Evolutionary conservation across 2,113 vertebrate genomes (phyloP), one percentile per base, ranked within the genome.

Genomic region (Nothocercus nigrocapillus): DNA sequence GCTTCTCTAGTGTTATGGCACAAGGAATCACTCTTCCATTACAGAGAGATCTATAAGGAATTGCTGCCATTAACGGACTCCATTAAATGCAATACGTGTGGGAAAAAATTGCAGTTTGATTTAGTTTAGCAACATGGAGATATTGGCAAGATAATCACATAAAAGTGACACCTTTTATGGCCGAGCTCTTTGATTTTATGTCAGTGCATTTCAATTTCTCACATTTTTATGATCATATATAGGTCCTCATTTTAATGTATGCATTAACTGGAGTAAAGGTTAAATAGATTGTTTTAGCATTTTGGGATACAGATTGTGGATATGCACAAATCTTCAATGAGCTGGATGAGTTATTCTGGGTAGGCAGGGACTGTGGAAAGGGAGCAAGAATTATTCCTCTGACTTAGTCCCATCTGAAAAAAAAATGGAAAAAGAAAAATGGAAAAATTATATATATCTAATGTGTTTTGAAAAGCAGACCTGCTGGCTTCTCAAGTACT

Each of bases 131-230:
- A 98, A 97, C 96, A 97, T 53, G 85, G 94, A 97, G 97, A 97
- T 98, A 98, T 98, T 98, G 98, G 98, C 98, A 98, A 98, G 98
- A 97, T 98, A 98, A 98, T 98, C 98, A 96, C 97, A 98, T 98
- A 98, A 97, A 98, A 98, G 96, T 88, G 96, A 97, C 97, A 97
- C 96, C 95, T 97, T 98, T 98, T 98, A 98, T 95, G 96, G 95
- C 97, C 92, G 69, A 97, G 97, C 95, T 97, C 96, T 98, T 98
- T 98, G 97, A 98, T 98, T 98, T 98, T 98, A 98, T 98, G 98
- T 98, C 97, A 97, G 96, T 40, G 92, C 97, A 96, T 97, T 98
- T 98, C 97, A 97, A 96, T 98, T 98, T 94, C 97, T 93, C 96
- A 95, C 93, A 85, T 96, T 98, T 98, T 98, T 98, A 98, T 97